These are phyloP conservation scores for Echinometra lucunter DNA, from an alignment of 53 echinoderm and acorn worm genomes.

Conservation along the genomic window DNA sequence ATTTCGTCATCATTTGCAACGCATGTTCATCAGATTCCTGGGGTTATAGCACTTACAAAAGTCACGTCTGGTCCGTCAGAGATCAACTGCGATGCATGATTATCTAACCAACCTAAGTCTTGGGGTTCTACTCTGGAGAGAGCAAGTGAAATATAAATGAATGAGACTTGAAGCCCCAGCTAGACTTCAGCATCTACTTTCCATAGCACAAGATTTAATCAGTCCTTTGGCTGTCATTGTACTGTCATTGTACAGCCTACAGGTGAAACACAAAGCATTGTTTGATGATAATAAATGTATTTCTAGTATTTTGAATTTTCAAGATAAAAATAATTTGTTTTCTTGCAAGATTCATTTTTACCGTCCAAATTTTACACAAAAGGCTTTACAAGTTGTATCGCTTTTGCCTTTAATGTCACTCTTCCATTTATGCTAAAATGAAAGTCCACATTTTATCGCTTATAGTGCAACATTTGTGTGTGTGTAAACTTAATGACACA, in stretches of 20 bases:
- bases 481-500: neutral
- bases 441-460: neutral
- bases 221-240: neutral
- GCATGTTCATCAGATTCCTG: too few relatives aligned
- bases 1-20: too few relatives aligned
- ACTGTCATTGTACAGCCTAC: neutral
- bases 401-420: neutral
- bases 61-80: neutral
- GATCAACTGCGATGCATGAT: neutral
- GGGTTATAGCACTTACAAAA: too few relatives aligned
- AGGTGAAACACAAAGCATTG: neutral
- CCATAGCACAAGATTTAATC: neutral
- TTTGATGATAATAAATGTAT: neutral
- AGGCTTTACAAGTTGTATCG: neutral
- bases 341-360: neutral
- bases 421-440: slow-evolving; percentile 13
- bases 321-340: neutral
- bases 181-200: neutral
- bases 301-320: neutral
- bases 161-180: neutral
- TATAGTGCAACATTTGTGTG: neutral
- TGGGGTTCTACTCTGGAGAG: neutral
- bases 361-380: neutral
- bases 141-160: too few relatives aligned
- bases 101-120: neutral